Percentiles rank a stretch among this genome's conserved stretches.
Conservation (phyloP, 92 coral and sea anemone species). For the Bergia puertoricense region DNA sequence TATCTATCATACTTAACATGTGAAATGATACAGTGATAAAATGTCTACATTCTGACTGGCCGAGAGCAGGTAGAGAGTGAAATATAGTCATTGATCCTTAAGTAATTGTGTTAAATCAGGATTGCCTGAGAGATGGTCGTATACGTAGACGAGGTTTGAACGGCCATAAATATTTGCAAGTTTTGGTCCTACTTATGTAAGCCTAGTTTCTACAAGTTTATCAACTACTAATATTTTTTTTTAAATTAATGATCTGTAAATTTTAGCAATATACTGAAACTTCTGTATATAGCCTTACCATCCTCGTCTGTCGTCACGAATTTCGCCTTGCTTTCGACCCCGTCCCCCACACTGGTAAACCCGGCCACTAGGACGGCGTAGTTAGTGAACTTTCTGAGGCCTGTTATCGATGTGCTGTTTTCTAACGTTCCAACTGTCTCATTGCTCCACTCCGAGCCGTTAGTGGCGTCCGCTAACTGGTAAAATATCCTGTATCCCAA, state of each 20-base stretch:
- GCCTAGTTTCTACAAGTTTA: too few relatives aligned
- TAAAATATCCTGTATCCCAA: slow-evolving; percentile 39
- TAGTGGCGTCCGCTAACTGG: slow-evolving; percentile 49
- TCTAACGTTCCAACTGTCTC: slow-evolving; percentile 50
- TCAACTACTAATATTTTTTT: not conserved
- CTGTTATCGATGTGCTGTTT: slow-evolving; percentile 31
- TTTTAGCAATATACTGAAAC: not conserved
- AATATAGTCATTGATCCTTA: too few relatives aligned
- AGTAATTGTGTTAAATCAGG: too few relatives aligned
- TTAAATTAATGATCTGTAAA: not conserved
- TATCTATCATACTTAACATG: too few relatives aligned
- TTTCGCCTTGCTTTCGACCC: slow-evolving; percentile 53
- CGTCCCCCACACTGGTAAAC: slow-evolving; percentile 69
- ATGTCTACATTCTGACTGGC: too few relatives aligned
- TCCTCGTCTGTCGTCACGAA: slow-evolving; percentile 81
- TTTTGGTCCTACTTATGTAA: too few relatives aligned
- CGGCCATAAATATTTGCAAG: too few relatives aligned
- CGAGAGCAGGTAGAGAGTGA: too few relatives aligned
- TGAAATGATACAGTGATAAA: too few relatives aligned
- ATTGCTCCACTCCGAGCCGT: slow-evolving; percentile 37
- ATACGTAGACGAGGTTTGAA: too few relatives aligned
- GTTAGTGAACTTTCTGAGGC: slow-evolving; percentile 61
- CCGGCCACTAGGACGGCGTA: slow-evolving; percentile 82
- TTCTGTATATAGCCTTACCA: slow-evolving; percentile 46
- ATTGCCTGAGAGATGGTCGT: too few relatives aligned